Evolutionary conservation across 2,888 invertebrate species (phyloP), one percentile per base, ranked within the genome.

Genomic region (Zhuqinia jingwanae): DNA sequence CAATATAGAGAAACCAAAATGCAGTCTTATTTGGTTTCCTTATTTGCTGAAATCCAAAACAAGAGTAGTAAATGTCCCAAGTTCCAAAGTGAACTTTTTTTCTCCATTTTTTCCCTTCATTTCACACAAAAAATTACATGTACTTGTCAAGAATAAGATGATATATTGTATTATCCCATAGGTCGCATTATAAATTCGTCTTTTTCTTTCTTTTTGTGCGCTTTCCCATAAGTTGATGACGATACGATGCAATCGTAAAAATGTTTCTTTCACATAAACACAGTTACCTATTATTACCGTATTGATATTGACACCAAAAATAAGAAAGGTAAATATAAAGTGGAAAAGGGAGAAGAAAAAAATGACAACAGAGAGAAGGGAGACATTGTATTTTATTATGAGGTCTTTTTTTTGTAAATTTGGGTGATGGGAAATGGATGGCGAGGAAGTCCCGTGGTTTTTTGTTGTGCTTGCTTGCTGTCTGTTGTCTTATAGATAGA

Each of bases 131-230:
- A 53, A 53, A 1, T 30, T 25, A 27, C 30, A 53, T 30, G 27
- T 53, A n/a, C n/a, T 75, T 75, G 75, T 75, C 75, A 75, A 75
- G 36, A 36, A 75, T 47, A 75, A 30, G 30, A 75, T 75, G 75
- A 75, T 75, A 75, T 75, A 75, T 75, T 36, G 36, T 3, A 36
- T n/a, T n/a, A n/a, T n/a, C n/a, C n/a, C n/a, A n/a, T n/a, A 8
- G 36, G 8, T 3, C 36, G 36, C 8, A 36, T n/a, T 36, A 36
- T 36, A 36, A 75, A 75, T 50, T 36, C 15, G 2, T 68, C 30
- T 27, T 53, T 50, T 45, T 50, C 17, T 75, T 75, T 53, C 73
- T 13, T 73, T 73, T 75, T 22, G n/a, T 50, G 50, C 30, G 25
- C 0, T 53, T 53, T 75, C 75, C n/a, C 75, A 75, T 30, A 75